Evolutionary conservation across 2,888 invertebrate genomes (phyloP).

Genomic region (Caprella mutica): DNA sequence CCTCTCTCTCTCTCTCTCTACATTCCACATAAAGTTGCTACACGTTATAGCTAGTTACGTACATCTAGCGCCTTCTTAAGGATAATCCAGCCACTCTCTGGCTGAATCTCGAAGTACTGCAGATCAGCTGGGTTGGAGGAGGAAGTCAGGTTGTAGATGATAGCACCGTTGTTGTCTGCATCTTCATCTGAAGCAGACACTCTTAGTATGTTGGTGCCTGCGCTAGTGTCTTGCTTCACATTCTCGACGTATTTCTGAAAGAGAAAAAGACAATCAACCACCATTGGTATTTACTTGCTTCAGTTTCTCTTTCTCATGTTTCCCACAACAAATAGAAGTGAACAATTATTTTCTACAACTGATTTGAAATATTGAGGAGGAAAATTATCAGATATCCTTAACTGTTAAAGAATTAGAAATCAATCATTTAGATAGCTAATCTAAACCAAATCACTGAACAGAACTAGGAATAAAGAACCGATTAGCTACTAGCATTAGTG

Average conservation of each 20-base stretch:
- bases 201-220: conserved; percentile 82
- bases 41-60: too few species aligned
- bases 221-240: conserved; percentile 91
- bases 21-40: not conserved
- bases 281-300: too few species aligned
- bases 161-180: conserved; percentile 91
- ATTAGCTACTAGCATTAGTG: too few species aligned
- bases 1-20: not conserved
- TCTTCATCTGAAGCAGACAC: conserved; percentile 95
- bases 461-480: too few species aligned
- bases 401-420: too few species aligned
- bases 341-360: too few species aligned
- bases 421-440: too few species aligned
- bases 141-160: conserved; percentile 79
- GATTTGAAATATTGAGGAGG: too few species aligned
- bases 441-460: too few species aligned
- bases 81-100: conserved; percentile 94
- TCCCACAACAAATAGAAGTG: too few species aligned
- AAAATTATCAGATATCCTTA: too few species aligned
- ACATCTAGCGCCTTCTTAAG: conserved; percentile 90
- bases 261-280: conserved; percentile 17
- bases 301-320: too few species aligned
- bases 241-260: conserved; percentile 91
- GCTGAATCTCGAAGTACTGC: conserved; percentile 92
- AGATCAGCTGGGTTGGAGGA: conserved; percentile 77